Conservation (phyloP, 2,113 vertebrate genomes). For the Okapia johnstoni region DNA sequence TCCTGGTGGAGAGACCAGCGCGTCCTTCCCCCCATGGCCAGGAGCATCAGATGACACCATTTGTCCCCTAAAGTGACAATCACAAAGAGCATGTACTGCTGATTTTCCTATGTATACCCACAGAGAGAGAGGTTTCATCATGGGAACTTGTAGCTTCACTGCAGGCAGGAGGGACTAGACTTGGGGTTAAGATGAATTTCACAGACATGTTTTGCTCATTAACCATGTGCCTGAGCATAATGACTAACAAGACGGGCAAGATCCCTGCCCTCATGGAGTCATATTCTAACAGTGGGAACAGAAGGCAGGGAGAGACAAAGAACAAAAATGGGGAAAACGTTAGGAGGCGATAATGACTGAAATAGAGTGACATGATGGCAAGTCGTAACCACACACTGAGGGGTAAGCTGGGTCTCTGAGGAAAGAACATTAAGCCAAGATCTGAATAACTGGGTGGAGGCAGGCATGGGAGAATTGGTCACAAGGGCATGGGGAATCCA, state of each 20-base stretch:
- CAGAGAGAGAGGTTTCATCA: neutral
- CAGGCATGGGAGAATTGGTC: accelerated
- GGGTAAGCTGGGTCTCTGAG: neutral
- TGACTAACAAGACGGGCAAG: accelerated
- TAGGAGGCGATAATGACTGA: neutral
- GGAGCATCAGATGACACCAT: neutral
- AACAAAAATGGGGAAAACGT: neutral
- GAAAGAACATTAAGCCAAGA: neutral
- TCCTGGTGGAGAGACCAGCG: neutral
- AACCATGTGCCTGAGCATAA: neutral
- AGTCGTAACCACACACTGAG: neutral
- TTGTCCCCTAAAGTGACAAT: neutral
- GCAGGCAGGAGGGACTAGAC: neutral
- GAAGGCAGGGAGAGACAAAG: neutral
- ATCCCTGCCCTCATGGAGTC: neutral
- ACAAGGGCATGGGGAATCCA: too few relatives aligned
- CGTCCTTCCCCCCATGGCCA: accelerated
- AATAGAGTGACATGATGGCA: neutral
- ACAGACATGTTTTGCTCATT: neutral
- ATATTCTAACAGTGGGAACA: neutral
- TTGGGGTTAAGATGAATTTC: neutral
- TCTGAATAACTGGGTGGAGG: neutral
- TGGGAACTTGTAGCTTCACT: neutral
- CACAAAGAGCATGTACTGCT: neutral
- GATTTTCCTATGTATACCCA: neutral